Conservation (phyloP, 2,113 vertebrate genomes). For the Ophthalmolycus amberensis region DNA sequence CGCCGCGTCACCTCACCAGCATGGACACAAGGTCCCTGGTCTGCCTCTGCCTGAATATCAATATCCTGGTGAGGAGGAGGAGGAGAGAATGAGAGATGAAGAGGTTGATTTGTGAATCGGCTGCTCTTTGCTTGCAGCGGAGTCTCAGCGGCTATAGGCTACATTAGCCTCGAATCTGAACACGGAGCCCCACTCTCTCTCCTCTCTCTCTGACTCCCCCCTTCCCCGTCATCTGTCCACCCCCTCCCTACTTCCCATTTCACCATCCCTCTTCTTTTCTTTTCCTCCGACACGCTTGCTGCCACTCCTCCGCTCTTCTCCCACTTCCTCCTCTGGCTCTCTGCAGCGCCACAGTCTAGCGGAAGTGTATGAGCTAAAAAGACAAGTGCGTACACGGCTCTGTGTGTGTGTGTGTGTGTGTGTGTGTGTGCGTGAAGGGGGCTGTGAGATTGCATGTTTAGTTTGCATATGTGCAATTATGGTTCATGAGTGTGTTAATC, state of each 20-base stretch:
- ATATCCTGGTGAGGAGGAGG: slow-evolving; percentile 53
- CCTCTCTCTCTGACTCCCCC: slow-evolving; percentile 32
- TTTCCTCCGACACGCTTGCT: slow-evolving; percentile 24
- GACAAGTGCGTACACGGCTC: background rate
- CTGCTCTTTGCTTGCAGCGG: slow-evolving; percentile 44
- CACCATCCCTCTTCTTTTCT: slow-evolving; percentile 36
- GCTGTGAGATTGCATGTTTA: background rate
- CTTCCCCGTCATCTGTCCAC: slow-evolving; percentile 37
- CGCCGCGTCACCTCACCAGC: slow-evolving; percentile 65
- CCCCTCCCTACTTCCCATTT: slow-evolving; percentile 36
- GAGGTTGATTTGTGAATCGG: slow-evolving; percentile 67
- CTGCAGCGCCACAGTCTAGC: slow-evolving; percentile 67
- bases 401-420: background rate
- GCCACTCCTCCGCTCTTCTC: slow-evolving; percentile 31
- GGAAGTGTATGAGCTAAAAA: slow-evolving; percentile 17
- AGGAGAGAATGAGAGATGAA: slow-evolving; percentile 27
- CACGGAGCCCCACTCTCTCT: slow-evolving; percentile 9
- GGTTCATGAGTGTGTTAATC: background rate
- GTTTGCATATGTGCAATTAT: background rate
- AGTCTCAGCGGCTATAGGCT: slow-evolving; percentile 52
- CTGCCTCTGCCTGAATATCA: slow-evolving; percentile 68
- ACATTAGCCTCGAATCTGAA: slow-evolving; percentile 43
- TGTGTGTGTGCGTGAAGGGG: background rate
- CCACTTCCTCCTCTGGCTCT: slow-evolving; percentile 50
- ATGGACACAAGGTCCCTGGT: slow-evolving; percentile 60